phyloP scores from a whole-genome alignment of 2,113 vertebrate genomes.

The Labeo catla region DNA sequence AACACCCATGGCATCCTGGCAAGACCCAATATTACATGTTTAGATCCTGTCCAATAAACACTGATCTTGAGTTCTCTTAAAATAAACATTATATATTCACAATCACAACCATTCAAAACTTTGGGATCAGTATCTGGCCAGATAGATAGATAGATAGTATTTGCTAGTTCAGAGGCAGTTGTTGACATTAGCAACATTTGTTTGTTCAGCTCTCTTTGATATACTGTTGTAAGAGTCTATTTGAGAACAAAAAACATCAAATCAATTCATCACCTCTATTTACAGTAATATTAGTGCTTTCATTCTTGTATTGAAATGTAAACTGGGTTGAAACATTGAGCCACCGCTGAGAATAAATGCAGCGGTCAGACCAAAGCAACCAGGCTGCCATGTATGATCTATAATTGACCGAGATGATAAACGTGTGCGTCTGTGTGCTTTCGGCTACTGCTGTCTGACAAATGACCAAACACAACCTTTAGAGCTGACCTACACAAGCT shows the following conservation, averaged over 20 bases:
- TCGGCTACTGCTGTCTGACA: constrained; percentile 68
- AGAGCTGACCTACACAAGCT: constrained; percentile 72
- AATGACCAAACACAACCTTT: constrained; percentile 74
- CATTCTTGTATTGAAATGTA: constrained; percentile 61
- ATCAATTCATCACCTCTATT: constrained; percentile 23
- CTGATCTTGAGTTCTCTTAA: background rate
- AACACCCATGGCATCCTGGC: too few species aligned
- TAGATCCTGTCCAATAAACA: constrained; percentile 3
- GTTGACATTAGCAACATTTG: background rate
- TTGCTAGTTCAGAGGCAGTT: background rate
- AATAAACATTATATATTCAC: too few species aligned
- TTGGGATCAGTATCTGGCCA: background rate
- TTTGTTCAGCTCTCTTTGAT: background rate
- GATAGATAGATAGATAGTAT: background rate
- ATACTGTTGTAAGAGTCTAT: background rate
- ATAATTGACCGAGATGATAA: constrained; percentile 73
- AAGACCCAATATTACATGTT: background rate
- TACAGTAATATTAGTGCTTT: constrained; percentile 55
- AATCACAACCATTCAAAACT: too few species aligned
- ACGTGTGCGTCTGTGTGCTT: constrained; percentile 59
- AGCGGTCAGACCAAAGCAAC: constrained; percentile 62
- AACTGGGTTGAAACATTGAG: constrained; percentile 59
- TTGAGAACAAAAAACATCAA: background rate
- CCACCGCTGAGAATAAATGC: constrained; percentile 63
- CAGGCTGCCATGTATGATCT: constrained; percentile 67